Evolutionary conservation across 2,113 vertebrate genomes (phyloP), one percentile per base, ranked within the genome.

Genomic region (Lepidothrix coronata): DNA sequence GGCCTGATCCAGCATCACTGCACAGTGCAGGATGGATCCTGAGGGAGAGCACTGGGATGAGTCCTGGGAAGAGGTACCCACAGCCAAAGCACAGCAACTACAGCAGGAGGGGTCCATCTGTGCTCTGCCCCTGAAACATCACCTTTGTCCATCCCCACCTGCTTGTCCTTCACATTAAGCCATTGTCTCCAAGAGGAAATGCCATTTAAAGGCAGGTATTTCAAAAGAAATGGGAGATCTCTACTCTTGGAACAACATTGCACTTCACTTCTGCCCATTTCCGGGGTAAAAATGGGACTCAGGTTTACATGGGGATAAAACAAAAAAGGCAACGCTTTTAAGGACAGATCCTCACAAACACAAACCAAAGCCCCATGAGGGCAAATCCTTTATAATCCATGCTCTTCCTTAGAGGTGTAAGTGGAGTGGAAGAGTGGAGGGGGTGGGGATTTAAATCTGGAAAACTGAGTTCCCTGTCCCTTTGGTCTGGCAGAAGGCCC

Each of bases 331-430:
- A 76, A 91, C 30, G 82, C 91, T 96, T 97, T 96, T 96, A 95
- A 88, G 91, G 67, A 91, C 67, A 73, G n/a, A 95, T 74, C 89
- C 80, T 83, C 65, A 66, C 73, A 92, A 92, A 92, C 68, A 83
- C 77, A 92, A 92, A 80, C 76, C 30, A 85, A 94, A 93, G 46
- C 58, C 49, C 68, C 88, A 54, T 61, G 77, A 93, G 80, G 66
- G 70, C 58, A 95, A 94, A 94, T 94, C 91, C 95, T 74, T 86
- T 91, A 86, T 95, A 94, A 93, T 95, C 89, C 93, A 49, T 52
- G 73, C 70, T 92, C 88, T 91, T 95, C 93, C 92, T 93, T 82
- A 78, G 92, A 88, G 93, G 86, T 91, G 83, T 91, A 93, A 89
- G 95, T 83, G 85, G 85, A 90, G 79, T 91, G 78, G 78, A 94